These are phyloP conservation scores for Schizothorax lantsangensis DNA, from an alignment of 2,797 vertebrate species.

Conservation along the genomic window DNA sequence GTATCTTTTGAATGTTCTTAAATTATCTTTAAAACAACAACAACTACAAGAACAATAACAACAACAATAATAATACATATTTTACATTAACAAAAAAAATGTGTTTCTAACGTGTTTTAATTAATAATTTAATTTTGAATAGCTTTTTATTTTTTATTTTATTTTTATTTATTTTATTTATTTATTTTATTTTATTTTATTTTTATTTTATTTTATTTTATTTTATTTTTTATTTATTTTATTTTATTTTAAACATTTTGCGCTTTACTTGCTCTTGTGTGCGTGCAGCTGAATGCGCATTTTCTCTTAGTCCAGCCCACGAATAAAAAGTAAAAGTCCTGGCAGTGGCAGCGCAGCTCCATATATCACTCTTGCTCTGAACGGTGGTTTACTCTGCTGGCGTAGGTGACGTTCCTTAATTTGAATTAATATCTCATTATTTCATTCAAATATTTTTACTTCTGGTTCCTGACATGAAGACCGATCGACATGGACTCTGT, in stretches of 20 bases:
- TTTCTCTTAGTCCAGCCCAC: slow-evolving; percentile 46
- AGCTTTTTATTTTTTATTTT: too few relatives aligned
- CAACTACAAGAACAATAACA: neutral
- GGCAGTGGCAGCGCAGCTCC: neutral
- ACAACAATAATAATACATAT: neutral
- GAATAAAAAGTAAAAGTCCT: slow-evolving; percentile 38
- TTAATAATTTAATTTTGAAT: neutral
- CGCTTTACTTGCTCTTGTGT: neutral
- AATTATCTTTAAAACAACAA: neutral
- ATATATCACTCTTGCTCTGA: neutral
- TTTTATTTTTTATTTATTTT: neutral
- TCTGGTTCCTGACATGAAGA: slow-evolving; percentile 24
- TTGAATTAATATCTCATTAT: neutral
- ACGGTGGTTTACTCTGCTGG: neutral
- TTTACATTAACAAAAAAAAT: too few relatives aligned
- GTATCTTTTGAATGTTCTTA: neutral
- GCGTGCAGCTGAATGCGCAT: neutral
- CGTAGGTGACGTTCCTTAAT: neutral
- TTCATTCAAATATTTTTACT: neutral
- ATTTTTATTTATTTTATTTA: too few relatives aligned
- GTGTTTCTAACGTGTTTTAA: neutral
- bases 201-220: too few relatives aligned
- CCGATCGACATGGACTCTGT: slow-evolving; percentile 51
- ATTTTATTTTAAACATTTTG: neutral
- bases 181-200: too few relatives aligned